These are phyloP conservation scores for Tetheella fluctuosa DNA, from an alignment of 2,888 invertebrate genomes.

Conservation along the genomic window DNA sequence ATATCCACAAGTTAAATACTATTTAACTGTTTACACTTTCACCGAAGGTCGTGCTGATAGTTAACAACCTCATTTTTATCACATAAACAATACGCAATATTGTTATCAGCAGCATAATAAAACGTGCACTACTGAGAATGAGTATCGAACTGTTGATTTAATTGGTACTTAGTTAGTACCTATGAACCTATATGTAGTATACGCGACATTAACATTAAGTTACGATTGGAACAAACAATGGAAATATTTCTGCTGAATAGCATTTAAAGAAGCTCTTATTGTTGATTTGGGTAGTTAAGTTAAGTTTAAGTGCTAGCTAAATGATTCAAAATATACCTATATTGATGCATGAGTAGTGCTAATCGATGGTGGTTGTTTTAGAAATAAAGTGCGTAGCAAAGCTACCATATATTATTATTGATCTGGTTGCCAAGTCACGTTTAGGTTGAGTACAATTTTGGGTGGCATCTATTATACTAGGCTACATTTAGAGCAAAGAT, in stretches of 20 bases:
- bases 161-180: constrained; percentile 1
- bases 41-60: constrained; percentile 55
- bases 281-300: no score
- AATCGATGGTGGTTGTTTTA: constrained; percentile 23
- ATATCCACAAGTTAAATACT: neutral
- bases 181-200: constrained; percentile 18
- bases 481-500: constrained; percentile 37
- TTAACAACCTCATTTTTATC: constrained; percentile 50
- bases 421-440: constrained; percentile 74
- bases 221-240: constrained; percentile 38
- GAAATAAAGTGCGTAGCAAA: constrained; percentile 25
- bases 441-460: constrained; percentile 51
- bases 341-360: constrained; percentile 5
- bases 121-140: constrained; percentile 36
- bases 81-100: constrained; percentile 20
- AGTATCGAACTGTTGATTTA: constrained; percentile 30
- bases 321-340: neutral
- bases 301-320: no score
- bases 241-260: constrained; percentile 34
- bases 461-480: constrained; percentile 41
- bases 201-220: constrained; percentile 25
- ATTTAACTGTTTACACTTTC: constrained; percentile 25
- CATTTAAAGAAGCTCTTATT: no score
- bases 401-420: constrained; percentile 52
- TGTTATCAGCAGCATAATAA: constrained; percentile 51